A percentile compares a stretch with the other conserved stretches of the same genome.
Evolutionary conservation across 2,113 vertebrate species (phyloP).

Genomic region (Seriola rivoliana): DNA sequence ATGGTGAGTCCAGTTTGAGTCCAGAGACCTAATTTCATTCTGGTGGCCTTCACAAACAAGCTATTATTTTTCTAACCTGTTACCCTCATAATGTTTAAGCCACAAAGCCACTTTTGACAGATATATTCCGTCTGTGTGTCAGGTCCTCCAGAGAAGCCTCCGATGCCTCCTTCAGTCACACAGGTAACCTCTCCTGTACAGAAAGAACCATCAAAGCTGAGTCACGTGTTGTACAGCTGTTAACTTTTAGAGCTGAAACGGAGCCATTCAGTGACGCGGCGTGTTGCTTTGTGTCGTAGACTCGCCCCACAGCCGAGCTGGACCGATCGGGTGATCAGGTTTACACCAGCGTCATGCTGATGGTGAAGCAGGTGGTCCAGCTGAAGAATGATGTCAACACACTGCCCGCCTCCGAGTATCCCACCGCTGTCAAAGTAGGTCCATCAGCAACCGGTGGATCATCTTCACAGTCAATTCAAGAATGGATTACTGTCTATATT

Average conservation of each 20-base stretch:
- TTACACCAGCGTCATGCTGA: constrained; percentile 91
- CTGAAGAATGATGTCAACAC: constrained; percentile 91
- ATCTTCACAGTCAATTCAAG: background rate
- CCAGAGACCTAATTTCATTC: background rate
- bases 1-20: constrained; percentile 84
- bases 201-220: no score
- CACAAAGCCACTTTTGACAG: no score
- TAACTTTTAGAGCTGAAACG: no score
- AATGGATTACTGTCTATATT: background rate
- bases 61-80: no score
- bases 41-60: no score
- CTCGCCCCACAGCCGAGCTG: constrained; percentile 90
- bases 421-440: constrained; percentile 90
- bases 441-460: background rate
- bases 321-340: constrained; percentile 92
- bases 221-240: no score
- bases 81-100: no score
- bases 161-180: constrained; percentile 20
- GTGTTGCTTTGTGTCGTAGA: constrained; percentile 42
- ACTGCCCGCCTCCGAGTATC: constrained; percentile 88
- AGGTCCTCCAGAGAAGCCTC: constrained; percentile 88
- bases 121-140: constrained; percentile 55
- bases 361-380: constrained; percentile 92
- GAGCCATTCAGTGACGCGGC: background rate
- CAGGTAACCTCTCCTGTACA: constrained; percentile 75